phyloP scores from a whole-genome alignment of 2,797 vertebrate species.

The Phoxinus dragarum region DNA sequence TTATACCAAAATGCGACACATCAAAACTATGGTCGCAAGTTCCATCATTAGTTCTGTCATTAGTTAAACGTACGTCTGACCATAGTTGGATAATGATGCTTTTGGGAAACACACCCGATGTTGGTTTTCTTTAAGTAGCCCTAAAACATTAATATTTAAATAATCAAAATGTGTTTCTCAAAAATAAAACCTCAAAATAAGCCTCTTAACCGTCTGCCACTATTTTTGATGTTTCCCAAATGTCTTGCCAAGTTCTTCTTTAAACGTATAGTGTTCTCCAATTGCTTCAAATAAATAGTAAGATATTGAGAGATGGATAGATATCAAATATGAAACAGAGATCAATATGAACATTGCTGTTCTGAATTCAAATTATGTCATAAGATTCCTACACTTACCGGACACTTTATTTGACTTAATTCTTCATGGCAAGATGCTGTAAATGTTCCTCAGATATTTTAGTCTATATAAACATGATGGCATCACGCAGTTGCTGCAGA shows the following conservation, averaged over 20 bases:
- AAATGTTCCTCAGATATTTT: not conserved
- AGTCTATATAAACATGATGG: not conserved
- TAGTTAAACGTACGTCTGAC: not conserved
- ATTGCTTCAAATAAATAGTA: not conserved
- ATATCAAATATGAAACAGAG: not conserved
- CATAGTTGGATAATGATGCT: too few relatives aligned
- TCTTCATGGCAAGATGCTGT: not conserved
- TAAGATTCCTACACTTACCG: not conserved
- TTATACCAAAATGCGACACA: too few relatives aligned
- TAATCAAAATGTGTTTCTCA: not conserved
- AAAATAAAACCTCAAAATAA: not conserved
- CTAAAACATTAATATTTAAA: not conserved
- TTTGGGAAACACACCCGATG: too few relatives aligned
- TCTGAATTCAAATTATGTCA: not conserved
- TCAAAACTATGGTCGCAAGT: not conserved
- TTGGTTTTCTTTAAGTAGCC: not conserved
- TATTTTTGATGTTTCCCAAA: not conserved
- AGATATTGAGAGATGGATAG: not conserved
- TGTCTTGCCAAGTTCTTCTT: not conserved
- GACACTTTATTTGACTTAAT: not conserved
- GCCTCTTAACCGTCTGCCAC: not conserved
- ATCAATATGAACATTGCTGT: not conserved
- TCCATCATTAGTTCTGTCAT: too few relatives aligned
- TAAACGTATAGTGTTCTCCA: not conserved
- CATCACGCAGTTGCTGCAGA: not conserved